Conservation (phyloP, 2,888 invertebrate species). For the Sinelater perroti region DNA sequence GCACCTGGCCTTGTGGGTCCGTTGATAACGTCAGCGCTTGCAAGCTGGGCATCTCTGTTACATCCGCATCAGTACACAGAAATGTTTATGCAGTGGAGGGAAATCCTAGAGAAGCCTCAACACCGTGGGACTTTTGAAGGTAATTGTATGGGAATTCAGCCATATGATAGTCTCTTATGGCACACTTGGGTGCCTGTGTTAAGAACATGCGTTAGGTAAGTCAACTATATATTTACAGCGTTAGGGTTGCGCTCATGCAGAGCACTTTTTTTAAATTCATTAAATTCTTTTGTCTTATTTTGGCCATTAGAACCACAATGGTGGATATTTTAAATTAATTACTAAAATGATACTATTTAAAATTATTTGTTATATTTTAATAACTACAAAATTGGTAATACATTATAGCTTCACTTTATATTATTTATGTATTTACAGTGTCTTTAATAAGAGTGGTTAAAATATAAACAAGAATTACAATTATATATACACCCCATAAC, state of each 20-base stretch:
- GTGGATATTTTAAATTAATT: too few relatives aligned
- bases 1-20: slow-evolving; percentile 88
- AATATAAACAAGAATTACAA: too few relatives aligned
- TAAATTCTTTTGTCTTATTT: too few relatives aligned
- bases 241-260: slow-evolving; percentile 20
- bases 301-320: too few relatives aligned
- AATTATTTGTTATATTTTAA: too few relatives aligned
- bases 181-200: slow-evolving; percentile 90
- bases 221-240: slow-evolving; percentile 50
- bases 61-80: slow-evolving; percentile 72
- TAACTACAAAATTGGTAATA: too few relatives aligned
- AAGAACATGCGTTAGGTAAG: slow-evolving; percentile 76
- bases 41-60: slow-evolving; percentile 81
- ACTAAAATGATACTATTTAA: too few relatives aligned
- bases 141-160: slow-evolving; percentile 65
- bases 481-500: too few relatives aligned
- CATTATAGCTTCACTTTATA: too few relatives aligned
- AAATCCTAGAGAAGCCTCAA: slow-evolving; percentile 63
- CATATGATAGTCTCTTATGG: slow-evolving; percentile 88
- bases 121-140: slow-evolving; percentile 59
- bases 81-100: slow-evolving; percentile 76
- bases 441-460: too few relatives aligned
- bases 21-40: slow-evolving; percentile 77
- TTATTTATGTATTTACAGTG: too few relatives aligned
- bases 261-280: too few relatives aligned